These are phyloP conservation scores for Spodoptera litura DNA, from an alignment of 1,140 invertebrate species.

Conservation along the genomic window DNA sequence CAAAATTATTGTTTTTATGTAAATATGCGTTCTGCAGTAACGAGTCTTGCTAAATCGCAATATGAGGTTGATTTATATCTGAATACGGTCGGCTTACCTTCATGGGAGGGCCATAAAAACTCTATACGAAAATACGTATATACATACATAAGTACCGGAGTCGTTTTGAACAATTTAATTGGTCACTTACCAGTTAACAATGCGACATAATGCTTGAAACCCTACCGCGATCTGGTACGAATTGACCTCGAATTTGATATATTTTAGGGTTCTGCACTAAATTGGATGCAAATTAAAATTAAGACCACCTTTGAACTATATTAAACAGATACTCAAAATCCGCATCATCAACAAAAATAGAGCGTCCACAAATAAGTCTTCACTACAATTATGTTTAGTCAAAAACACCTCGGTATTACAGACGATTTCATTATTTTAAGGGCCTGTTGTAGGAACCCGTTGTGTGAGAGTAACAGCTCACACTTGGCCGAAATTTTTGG, in stretches of 20 bases:
- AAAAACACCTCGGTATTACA: too few relatives aligned
- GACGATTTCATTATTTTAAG: too few relatives aligned
- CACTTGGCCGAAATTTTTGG: neutral
- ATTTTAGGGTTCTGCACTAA: neutral
- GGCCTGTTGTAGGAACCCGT: too few relatives aligned
- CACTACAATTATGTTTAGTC: too few relatives aligned
- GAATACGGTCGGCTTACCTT: constrained; percentile 75
- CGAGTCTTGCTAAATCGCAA: constrained; percentile 84
- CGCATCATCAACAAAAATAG: too few relatives aligned
- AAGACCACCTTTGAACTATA: too few relatives aligned
- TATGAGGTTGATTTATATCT: constrained; percentile 85
- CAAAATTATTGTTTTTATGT: constrained; percentile 82
- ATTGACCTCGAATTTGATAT: constrained; percentile 41
- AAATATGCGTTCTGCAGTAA: constrained; percentile 83
- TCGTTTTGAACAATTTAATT: constrained; percentile 47
- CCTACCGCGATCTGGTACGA: constrained; percentile 29
- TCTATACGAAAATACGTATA: constrained; percentile 65
- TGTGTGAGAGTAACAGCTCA: too few relatives aligned
- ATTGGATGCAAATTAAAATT: too few relatives aligned
- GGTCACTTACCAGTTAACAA: constrained; percentile 44
- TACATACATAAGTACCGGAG: constrained; percentile 25
- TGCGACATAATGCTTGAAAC: constrained; percentile 44
- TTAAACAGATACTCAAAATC: too few relatives aligned
- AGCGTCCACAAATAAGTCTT: too few relatives aligned
- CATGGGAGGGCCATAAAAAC: constrained; percentile 81